Percentiles rank a stretch among this genome's conserved stretches.
These are phyloP conservation scores for Physella acuta DNA, from an alignment of 1,140 invertebrate species.

Conservation along the genomic window DNA sequence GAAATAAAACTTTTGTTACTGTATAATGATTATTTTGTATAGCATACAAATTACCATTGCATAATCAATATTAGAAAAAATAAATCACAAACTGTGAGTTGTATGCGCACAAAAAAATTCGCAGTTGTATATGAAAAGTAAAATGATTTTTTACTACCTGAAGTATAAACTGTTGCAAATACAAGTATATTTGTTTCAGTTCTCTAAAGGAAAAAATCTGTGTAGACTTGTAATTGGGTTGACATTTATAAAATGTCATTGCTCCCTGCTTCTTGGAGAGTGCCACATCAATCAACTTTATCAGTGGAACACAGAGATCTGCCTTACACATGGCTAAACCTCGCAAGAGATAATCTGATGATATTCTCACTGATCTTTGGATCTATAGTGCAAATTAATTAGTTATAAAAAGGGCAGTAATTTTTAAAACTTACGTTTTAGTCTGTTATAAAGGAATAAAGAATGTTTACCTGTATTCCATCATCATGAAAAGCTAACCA, in stretches of 20 bases:
- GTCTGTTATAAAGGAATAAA: too few species aligned
- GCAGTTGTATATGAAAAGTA: too few species aligned
- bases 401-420: too few species aligned
- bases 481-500: not conserved
- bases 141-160: not conserved
- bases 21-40: too few species aligned
- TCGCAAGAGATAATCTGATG: not conserved
- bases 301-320: not conserved
- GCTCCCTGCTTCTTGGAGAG: not conserved
- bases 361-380: not conserved
- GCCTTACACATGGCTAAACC: not conserved
- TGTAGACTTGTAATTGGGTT: not conserved
- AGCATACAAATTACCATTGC: too few species aligned
- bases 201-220: not conserved
- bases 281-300: not conserved
- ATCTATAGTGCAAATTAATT: too few species aligned
- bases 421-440: too few species aligned
- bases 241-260: conserved; percentile 4
- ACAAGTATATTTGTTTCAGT: conserved; percentile 12
- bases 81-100: too few species aligned
- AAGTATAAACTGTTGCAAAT: conserved; percentile 12
- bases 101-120: too few species aligned
- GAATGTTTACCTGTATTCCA: not conserved
- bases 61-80: too few species aligned
- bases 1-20: too few species aligned